Evolutionary conservation across 2,113 vertebrate species (phyloP).

Genomic region (Ptilorrhoa leucosticta): DNA sequence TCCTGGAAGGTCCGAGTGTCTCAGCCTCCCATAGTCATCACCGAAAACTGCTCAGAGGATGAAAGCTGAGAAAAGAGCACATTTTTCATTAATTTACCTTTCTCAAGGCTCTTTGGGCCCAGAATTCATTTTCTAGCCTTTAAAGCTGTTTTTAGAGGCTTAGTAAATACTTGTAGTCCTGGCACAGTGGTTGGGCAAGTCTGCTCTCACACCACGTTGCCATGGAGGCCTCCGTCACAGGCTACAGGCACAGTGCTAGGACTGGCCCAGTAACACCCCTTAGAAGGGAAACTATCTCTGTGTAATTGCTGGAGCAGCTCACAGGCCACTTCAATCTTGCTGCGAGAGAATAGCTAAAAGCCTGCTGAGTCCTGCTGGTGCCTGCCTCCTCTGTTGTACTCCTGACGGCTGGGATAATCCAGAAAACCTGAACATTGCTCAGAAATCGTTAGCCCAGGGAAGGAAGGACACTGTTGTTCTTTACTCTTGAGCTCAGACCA

Average conservation of each 20-base stretch:
- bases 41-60: neutral
- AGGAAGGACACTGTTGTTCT: neutral
- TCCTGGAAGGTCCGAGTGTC: neutral
- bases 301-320: neutral
- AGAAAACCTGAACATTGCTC: neutral
- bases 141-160: neutral
- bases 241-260: neutral
- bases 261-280: neutral
- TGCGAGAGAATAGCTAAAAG: neutral
- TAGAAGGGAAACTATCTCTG: neutral
- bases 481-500: neutral
- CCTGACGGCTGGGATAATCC: neutral
- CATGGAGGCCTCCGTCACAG: fast-evolving
- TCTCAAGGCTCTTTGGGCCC: neutral
- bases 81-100: neutral
- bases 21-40: neutral
- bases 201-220: neutral
- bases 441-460: neutral
- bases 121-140: neutral
- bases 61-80: neutral
- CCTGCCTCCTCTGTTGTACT: neutral
- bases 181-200: neutral
- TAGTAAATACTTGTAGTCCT: neutral
- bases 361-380: neutral
- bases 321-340: neutral